Evolutionary conservation across 2,113 vertebrate genomes (phyloP).

Genomic region (Empidonax alnorum): DNA sequence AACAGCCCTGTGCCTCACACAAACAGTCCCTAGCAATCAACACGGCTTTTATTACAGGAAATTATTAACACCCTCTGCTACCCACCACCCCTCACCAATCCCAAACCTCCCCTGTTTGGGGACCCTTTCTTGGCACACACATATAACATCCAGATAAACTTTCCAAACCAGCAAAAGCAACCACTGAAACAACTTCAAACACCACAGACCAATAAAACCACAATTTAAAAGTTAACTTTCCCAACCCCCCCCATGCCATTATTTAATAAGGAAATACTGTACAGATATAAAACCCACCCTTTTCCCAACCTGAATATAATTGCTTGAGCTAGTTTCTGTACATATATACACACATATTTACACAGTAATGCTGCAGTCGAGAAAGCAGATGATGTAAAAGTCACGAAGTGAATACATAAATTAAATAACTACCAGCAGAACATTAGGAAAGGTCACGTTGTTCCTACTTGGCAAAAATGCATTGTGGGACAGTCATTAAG

Average conservation of each 20-base stretch:
- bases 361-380: constrained; percentile 68
- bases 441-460: constrained; percentile 48
- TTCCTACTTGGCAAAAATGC: constrained; percentile 63
- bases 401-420: constrained; percentile 67
- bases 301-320: constrained; percentile 74
- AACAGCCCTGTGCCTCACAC: constrained; percentile 67
- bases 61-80: constrained; percentile 71
- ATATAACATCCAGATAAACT: constrained; percentile 76
- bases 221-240: constrained; percentile 72
- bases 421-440: constrained; percentile 64
- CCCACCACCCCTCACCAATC: constrained; percentile 66
- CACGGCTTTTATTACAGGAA: constrained; percentile 70
- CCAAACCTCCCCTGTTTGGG: constrained; percentile 67
- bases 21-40: constrained; percentile 71
- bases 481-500: constrained; percentile 28
- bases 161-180: constrained; percentile 76
- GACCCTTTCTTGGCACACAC: constrained; percentile 74
- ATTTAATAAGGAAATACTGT: constrained; percentile 76
- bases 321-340: constrained; percentile 69
- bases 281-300: constrained; percentile 73
- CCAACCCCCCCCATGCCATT: constrained; percentile 68
- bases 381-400: constrained; percentile 71
- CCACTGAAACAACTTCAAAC: constrained; percentile 77
- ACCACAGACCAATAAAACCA: constrained; percentile 76
- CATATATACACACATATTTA: constrained; percentile 70